Base-by-base conservation (phyloP, 2,888 invertebrate species). In the Saturnia pavonia region DNA sequence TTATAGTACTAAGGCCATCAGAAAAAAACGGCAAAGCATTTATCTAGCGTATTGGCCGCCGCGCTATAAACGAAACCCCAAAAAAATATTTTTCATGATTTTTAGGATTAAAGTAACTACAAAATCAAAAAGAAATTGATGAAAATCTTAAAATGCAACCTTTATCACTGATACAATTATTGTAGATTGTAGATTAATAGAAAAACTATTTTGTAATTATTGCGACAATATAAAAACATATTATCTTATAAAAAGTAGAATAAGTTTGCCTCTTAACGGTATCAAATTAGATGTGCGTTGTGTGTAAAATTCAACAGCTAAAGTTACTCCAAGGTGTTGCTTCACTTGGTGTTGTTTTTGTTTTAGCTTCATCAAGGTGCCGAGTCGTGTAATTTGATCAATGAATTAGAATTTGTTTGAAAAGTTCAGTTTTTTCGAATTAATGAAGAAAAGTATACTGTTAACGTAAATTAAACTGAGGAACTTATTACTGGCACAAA, bases 331-430 rank as follows among this genome's bases (percentile, higher is more conserved):
- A 57, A 57, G 57, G 57, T 22, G 57, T 57, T 57, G 57, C 57
- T 57, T 57, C 57, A 57, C 57, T 57, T 57, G 57, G 25, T 25
- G 16, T 25, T 57, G 57, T 57, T 57, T 57, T 57, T 25, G 25
- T 57, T 57, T 51, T 57, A 57, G 3, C 25, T 57, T 25, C 14
- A 22, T 57, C 57, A 25, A 57, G 57, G 57, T 57, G 57, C 57
- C 25, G 57, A 57, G 57, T 57, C 57, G 25, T 57, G 57, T 57
- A 57, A 57, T 57, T 57, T 57, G 57, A 57, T 57, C 57, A 57
- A 57, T 57, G 57, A 57, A 57, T 57, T 57, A 57, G 57, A 57
- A 57, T 11, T 22, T 57, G 57, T 57, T 57, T 12, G 22, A 25
- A 57, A 51, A 57, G 22, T 57, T 57, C 12, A 57, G 25, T 12